Base-by-base conservation (phyloP, 2,888 invertebrate species). In the Oligia latruncula region DNA sequence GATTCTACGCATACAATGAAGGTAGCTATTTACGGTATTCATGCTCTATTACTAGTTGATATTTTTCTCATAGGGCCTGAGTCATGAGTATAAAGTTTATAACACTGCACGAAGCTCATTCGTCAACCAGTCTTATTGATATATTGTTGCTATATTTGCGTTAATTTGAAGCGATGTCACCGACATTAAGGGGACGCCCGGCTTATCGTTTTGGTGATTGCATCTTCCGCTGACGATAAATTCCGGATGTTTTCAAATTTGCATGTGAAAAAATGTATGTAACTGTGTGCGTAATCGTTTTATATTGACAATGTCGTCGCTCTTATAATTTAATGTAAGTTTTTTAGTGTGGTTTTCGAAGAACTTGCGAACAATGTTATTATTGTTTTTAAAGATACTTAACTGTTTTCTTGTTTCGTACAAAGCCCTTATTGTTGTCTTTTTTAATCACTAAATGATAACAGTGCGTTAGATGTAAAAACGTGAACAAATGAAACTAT, bases 181-280 rank as follows among this genome's bases (percentile, higher is more conserved):
- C 71, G 82, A 71, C 70, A 65, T 52, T 73, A 76, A 76, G 87
- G 88, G 90, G 87, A 74, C 84, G 70, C 55, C 67, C 60, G 58
- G 83, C 77, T 88, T 85, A 87, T 85, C 84, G 67, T 82, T 87
- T 73, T 76, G 67, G 66, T 80, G 81, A 80, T 78, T 77, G 65
- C 77, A 66, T 80, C 80, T 86, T 87, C 89, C 87, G 89, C 72
- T 80, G 68, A 75, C 71, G 74, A 77, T 77, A 77, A 77, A 67
- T 82, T 70, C 81, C 72, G 73, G 78, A 77, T 73, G 78, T 74
- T 80, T 75, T 79, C 29, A 82, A 87, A 78, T 88, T 83, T 62
- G 78, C 72, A 76, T 84, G 86, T 80, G 78, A 86, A 78, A 67
- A 77, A 70, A 58, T 70, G 43, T 73, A 29, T 52, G 67, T 60